Base-by-base conservation (phyloP, 2,888 invertebrate genomes). In the Diabrotica balteata region DNA sequence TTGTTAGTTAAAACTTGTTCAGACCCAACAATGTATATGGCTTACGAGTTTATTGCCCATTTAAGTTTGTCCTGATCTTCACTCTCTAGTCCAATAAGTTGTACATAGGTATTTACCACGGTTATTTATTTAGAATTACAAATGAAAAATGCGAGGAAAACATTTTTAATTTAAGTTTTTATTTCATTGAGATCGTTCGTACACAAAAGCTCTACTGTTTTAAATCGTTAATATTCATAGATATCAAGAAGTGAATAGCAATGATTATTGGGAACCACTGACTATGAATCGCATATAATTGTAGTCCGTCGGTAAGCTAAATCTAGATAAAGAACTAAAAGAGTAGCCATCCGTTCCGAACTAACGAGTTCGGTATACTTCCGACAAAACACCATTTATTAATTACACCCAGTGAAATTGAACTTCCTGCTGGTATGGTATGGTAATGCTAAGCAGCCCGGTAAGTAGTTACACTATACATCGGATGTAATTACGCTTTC, bases 381-480 rank as follows among this genome's bases (percentile, higher is more conserved):
- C 62, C 62, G 62, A 62, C 62, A 62, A 62, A 61, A 62, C 62
- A 55, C 54, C 55, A 62, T 49, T 62, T 62, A 62, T 62, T 62
- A 62, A 62, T 62, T 62, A 54, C 47, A 45, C 45, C 42, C 42
- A 32, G 47, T 55, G 49, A 17, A 62, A 55, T 62, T 62, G 49
- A 62, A 62, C 62, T 62, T 62, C 62, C 62, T 62, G 62, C 42
- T 54, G 11, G 53, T 54, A 54, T 46, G 32, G 53, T 54, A 54
- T 46, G 32, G 61, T 47, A 62, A 62, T 53, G n/a, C 53, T 62
- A 62, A 62, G 54, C 43, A 62, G 62, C 6, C 55, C 54, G 32
- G 53, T 60, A 59, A 59, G 50, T 59, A n/a, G 42, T 51, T 59
- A 52, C 22, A 61, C 53, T 60, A 60, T 45, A 53, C 50, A 62